Evolutionary conservation across 2,888 invertebrate genomes (phyloP).

Genomic region (Coenonympha arcania): DNA sequence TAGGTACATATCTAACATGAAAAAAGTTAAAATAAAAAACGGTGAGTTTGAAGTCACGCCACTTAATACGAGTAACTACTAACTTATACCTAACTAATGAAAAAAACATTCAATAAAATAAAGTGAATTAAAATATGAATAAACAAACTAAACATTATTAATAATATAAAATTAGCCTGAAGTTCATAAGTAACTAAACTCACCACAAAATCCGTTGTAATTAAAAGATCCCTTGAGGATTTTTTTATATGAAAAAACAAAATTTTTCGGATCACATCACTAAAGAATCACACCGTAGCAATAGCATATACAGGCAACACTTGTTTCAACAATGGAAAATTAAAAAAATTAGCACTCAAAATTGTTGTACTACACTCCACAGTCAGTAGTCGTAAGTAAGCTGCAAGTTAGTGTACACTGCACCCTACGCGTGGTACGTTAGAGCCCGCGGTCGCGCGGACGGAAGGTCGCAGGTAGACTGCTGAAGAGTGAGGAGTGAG

Average conservation of each 20-base stretch:
- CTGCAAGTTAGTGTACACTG: background rate
- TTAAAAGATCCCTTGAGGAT: background rate
- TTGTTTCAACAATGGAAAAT: background rate
- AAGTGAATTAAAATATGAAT: too few relatives aligned
- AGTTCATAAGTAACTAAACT: background rate
- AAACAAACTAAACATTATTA: too few relatives aligned
- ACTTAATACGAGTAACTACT: too few relatives aligned
- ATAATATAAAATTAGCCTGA: too few relatives aligned
- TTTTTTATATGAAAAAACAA: background rate
- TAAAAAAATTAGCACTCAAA: slow-evolving; percentile 3
- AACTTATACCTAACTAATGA: too few relatives aligned
- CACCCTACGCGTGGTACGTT: background rate
- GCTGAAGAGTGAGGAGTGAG: background rate
- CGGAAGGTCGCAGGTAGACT: slow-evolving; percentile 25
- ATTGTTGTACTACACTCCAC: background rate
- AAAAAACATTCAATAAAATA: too few relatives aligned
- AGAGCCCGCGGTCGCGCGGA: background rate
- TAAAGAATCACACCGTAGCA: background rate
- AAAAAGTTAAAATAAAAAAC: too few relatives aligned
- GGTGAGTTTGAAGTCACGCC: too few relatives aligned
- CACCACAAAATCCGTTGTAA: background rate
- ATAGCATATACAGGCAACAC: background rate
- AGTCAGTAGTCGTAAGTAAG: background rate
- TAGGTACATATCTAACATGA: too few relatives aligned
- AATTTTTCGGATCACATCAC: slow-evolving; percentile 9